phyloP scores from a whole-genome alignment of 2,113 vertebrate species.

The Odontophorus gujanensis region DNA sequence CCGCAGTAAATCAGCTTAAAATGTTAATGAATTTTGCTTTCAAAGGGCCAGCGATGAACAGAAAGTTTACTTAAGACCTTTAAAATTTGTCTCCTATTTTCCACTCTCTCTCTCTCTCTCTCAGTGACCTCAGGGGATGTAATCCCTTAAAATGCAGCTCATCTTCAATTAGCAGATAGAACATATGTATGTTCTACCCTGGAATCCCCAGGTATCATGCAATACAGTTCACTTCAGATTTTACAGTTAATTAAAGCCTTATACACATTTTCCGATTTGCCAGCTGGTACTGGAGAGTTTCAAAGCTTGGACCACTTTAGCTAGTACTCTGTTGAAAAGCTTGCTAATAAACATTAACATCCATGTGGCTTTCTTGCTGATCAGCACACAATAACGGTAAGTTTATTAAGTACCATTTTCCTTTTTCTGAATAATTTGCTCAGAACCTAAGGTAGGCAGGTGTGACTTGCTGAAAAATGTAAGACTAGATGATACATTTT shows the following conservation, averaged over 20 bases:
- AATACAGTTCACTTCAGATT: slow-evolving; percentile 70
- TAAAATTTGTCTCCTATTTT: slow-evolving; percentile 69
- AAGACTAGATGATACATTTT: background rate
- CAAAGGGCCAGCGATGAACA: slow-evolving; percentile 42
- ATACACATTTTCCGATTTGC: slow-evolving; percentile 70
- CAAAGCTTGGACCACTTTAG: slow-evolving; percentile 61
- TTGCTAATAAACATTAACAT: slow-evolving; percentile 65
- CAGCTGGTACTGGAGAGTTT: slow-evolving; percentile 70
- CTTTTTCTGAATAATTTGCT: background rate
- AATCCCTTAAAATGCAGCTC: slow-evolving; percentile 79
- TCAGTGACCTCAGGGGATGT: slow-evolving; percentile 67
- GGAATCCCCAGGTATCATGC: slow-evolving; percentile 79
- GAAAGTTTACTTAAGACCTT: slow-evolving; percentile 72
- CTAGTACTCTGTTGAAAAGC: slow-evolving; percentile 57
- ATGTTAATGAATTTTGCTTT: slow-evolving; percentile 36
- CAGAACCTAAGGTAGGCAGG: background rate
- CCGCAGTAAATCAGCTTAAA: slow-evolving; percentile 36
- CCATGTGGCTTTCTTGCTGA: slow-evolving; percentile 20
- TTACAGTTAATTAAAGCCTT: slow-evolving; percentile 82
- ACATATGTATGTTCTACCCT: slow-evolving; percentile 79
- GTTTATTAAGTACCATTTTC: background rate
- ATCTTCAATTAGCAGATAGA: slow-evolving; percentile 81
- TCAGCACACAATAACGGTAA: background rate
- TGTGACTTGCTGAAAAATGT: background rate
- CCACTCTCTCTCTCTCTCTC: background rate